Evolutionary conservation across 2,888 invertebrate species (phyloP), one percentile per base, ranked within the genome.

Genomic region (Portevinia maculata): DNA sequence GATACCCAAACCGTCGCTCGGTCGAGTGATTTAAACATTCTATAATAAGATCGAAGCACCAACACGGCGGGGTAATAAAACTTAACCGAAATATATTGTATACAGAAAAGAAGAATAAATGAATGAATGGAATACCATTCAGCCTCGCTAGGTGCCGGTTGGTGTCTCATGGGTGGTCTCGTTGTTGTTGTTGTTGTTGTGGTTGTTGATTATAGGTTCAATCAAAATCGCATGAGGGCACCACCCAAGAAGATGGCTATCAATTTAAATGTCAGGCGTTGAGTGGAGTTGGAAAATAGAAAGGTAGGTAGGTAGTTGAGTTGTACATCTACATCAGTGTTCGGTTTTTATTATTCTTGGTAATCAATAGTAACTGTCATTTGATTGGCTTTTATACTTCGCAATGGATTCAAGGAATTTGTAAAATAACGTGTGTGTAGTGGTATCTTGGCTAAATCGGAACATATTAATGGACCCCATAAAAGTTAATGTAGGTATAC

Each of bases 161-260:
- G 15, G 44, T 44, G 19, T 59, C 64, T 69, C 34, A 37, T 76
- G 81, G 81, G 81, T 81, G 81, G 81, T 70, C 81, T 24, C 60
- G 21, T 28, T 21, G 13, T 46, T 34, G 52, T 69, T 69, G 48
- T 48, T 32, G 70, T 70, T 74, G 57, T 65, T 32, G 70, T 70
- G 67, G 57, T 65, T 76, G 70, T 76, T 81, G 76, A 81, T 83
- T 83, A 83, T 71, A 71, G 81, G 81, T 78, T 78, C 81, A 83
- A 83, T 78, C 78, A 83, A 78, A 83, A 78, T 73, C 71, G 71
- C 78, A 78, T 83, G 83, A 78, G 65, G 76, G 78, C 60, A 78
- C 83, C 83, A 83, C 83, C 83, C 83, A 83, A 83, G 83, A 73
- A 71, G 83, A 71, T 73, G 78, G 67, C 71, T 73, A 83, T 78